These are phyloP conservation scores for Acipenser oxyrinchus DNA, from an alignment of 2,797 vertebrate species.

Conservation along the genomic window DNA sequence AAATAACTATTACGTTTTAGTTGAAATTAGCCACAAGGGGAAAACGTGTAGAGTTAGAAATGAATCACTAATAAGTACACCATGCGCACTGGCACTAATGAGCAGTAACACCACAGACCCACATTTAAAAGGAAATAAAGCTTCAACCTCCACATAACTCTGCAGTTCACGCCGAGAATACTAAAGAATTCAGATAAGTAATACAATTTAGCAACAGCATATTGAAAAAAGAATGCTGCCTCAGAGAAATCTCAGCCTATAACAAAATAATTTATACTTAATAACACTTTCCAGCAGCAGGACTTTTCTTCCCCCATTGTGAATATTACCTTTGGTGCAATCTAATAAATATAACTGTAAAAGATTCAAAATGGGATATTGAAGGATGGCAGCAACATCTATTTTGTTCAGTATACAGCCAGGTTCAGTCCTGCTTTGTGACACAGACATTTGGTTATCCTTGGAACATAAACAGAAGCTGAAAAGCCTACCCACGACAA, in stretches of 20 bases:
- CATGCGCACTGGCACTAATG: constrained; percentile 12
- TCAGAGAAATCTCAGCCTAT: constrained; percentile 64
- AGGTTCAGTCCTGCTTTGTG: constrained; percentile 38
- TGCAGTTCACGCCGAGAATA: constrained; percentile 26
- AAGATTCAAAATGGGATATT: constrained; percentile 71
- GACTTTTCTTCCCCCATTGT: constrained; percentile 58
- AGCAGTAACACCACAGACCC: constrained; percentile 11
- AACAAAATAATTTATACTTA: constrained; percentile 72
- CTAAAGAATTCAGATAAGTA: constrained; percentile 53
- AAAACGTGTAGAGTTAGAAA: constrained; percentile 14
- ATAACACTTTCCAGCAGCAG: constrained; percentile 69
- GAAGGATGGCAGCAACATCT: constrained; percentile 71
- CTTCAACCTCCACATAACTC: constrained; percentile 28
- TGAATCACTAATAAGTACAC: constrained; percentile 14
- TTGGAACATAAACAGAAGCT: too few relatives aligned
- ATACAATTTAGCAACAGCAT: constrained; percentile 65
- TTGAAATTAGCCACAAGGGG: not conserved
- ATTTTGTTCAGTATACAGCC: constrained; percentile 65
- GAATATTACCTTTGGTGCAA: constrained; percentile 71
- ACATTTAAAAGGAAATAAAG: constrained; percentile 17
- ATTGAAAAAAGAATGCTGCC: constrained; percentile 64
- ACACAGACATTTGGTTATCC: not conserved
- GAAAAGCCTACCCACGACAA: too few relatives aligned
- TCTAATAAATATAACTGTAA: constrained; percentile 76
- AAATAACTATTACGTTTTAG: too few relatives aligned